Base-by-base conservation (phyloP, 2,113 vertebrate species). In the Chrysochloris asiatica region DNA sequence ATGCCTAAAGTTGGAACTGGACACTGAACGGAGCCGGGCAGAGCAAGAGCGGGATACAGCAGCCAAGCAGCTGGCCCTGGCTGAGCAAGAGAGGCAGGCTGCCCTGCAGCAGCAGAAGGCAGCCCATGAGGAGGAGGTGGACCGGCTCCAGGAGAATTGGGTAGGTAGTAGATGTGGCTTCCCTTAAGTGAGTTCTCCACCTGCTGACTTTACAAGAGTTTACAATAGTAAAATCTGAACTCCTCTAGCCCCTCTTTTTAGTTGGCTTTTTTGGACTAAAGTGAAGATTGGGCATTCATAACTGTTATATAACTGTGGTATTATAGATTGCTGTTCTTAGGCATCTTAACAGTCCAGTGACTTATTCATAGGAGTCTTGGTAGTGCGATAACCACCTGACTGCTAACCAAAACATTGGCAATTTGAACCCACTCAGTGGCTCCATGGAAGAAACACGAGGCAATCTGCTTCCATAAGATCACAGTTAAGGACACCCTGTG, bases 1-100 rank as follows among this genome's bases (percentile, higher is more conserved):
- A 76, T 98, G 98, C 96, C 97, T 96, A 36, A 96, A 95, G 89
- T 75, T 95, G 86, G 98, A 98, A 73, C 96, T 99, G 97, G 97
- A 97, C 86, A 63, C 94, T 38, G 96, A 97, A 92, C 96, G 95
- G 88, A 93, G 38, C 77, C 86, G 3, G 36, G 83, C 95, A 95
- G 97, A 79, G 52, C 97, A 93, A 90, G 97, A 95, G 8, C 93
- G 9, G 81, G 93, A 93, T 43, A 50, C 26, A 21, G 89, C 73
- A 93, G 91, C 61, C 52, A 86, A 95, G 33, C 89, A 94, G 96
- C 96, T 97, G 38, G 28, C 90, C 65, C 81, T 1, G 73, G 85
- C 59, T 38, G 93, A 96, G n/a, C 95, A 95, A 43, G 94, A 97
- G n/a, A 26, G 71, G 1, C 73, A 92, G 0, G 21, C 30, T 26